Evolutionary conservation across 2,797 vertebrate genomes (phyloP).

Genomic region (Paratrypauchen microcephalus): DNA sequence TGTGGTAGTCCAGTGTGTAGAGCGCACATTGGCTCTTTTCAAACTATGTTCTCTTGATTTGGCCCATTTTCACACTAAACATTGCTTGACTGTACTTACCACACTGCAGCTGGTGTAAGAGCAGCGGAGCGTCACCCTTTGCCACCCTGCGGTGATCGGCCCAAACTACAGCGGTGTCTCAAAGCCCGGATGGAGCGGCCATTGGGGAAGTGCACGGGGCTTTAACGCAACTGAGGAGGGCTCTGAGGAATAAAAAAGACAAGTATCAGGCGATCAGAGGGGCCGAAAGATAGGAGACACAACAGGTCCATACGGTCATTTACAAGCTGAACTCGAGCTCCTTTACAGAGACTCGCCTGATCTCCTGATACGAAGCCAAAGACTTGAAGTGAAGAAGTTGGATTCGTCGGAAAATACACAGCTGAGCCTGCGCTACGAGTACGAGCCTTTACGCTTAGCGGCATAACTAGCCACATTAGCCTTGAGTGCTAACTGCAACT

Average conservation of each 20-base stretch:
- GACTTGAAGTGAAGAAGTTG: slow-evolving; percentile 72
- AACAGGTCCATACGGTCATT: slow-evolving; percentile 34
- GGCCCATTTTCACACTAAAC: not conserved
- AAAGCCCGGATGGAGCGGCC: slow-evolving; percentile 80
- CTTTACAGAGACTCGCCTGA: slow-evolving; percentile 39
- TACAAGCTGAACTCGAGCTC: slow-evolving; percentile 34
- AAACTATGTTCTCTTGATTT: not conserved
- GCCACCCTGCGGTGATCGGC: slow-evolving; percentile 48
- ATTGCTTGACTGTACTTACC: not conserved
- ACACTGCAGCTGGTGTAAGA: not conserved
- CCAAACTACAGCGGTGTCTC: slow-evolving; percentile 60
- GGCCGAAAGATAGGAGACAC: slow-evolving; percentile 33
- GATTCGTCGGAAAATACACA: slow-evolving; percentile 66
- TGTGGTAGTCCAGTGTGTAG: not conserved
- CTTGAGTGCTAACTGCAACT: slow-evolving; percentile 62
- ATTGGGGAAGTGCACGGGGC: slow-evolving; percentile 78
- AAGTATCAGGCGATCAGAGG: slow-evolving; percentile 58
- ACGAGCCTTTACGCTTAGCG: slow-evolving; percentile 65
- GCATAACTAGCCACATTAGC: slow-evolving; percentile 62
- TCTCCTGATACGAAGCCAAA: slow-evolving; percentile 50
- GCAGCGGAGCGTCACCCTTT: slow-evolving; percentile 28
- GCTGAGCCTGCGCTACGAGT: slow-evolving; percentile 67
- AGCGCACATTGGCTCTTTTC: not conserved
- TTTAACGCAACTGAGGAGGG: slow-evolving; percentile 73
- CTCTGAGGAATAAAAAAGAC: slow-evolving; percentile 67